phyloP scores from a whole-genome alignment of 1,140 invertebrate genomes.

The fruit fly (Drosophila melanogaster) region DNA sequence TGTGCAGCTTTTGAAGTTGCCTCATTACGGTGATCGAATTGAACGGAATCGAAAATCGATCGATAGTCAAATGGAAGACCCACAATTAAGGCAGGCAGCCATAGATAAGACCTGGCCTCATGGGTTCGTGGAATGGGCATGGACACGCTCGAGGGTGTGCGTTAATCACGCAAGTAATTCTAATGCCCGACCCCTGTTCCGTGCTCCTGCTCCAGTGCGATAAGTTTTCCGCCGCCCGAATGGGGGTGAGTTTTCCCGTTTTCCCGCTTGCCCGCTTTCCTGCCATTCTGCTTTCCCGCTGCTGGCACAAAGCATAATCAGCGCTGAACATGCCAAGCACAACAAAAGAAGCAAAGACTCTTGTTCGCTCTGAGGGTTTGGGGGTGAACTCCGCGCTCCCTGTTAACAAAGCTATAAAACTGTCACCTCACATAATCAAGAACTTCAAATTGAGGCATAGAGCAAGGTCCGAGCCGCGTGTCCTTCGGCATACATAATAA shows the following conservation, averaged over 20 bases:
- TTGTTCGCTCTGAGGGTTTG: neutral
- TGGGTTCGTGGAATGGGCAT: neutral
- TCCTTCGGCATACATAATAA: slow-evolving; percentile 35
- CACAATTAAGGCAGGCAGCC: slow-evolving; percentile 80
- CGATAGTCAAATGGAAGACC: slow-evolving; percentile 79
- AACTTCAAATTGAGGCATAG: slow-evolving; percentile 28
- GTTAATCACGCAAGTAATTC: slow-evolving; percentile 82
- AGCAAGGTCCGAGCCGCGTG: slow-evolving; percentile 44
- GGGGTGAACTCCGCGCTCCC: slow-evolving; percentile 24
- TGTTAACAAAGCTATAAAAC: slow-evolving; percentile 82
- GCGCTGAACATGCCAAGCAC: slow-evolving; percentile 78
- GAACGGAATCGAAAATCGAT: slow-evolving; percentile 68
- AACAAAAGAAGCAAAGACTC: slow-evolving; percentile 58
- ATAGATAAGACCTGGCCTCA: slow-evolving; percentile 67
- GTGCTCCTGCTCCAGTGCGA: slow-evolving; percentile 39
- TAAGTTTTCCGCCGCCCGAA: slow-evolving; percentile 54
- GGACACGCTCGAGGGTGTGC: slow-evolving; percentile 71
- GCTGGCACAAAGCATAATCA: slow-evolving; percentile 73
- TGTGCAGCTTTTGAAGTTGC: slow-evolving; percentile 75
- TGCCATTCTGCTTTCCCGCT: neutral
- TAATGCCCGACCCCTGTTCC: slow-evolving; percentile 58
- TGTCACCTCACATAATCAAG: slow-evolving; percentile 70
- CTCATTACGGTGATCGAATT: slow-evolving; percentile 63
- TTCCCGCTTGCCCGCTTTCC: slow-evolving; percentile 8
- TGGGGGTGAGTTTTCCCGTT: slow-evolving; percentile 54